Base-by-base conservation (phyloP, 2,888 invertebrate genomes). In the Ormyrus nitidulus region DNA sequence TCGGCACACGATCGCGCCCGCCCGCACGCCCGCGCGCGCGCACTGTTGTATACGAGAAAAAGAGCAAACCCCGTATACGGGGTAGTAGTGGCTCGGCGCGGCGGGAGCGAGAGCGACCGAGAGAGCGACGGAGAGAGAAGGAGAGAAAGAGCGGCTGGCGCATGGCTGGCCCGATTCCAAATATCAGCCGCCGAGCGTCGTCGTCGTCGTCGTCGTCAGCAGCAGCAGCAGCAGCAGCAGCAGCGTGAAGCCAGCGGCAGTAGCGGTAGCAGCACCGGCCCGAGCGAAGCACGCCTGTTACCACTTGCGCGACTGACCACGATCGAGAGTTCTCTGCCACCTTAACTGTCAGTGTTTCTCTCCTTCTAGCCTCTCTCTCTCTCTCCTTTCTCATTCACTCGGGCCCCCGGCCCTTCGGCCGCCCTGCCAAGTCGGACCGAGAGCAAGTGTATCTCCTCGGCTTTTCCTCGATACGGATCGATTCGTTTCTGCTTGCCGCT, bases 151-250 rank as follows among this genome's bases (percentile, higher is more conserved):
- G 11, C 51, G 34, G 74, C 85, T 87, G 86, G 89, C 89, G 90
- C 89, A 88, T 86, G 85, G 86, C 88, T 90, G 90, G 89, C 89
- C 85, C 81, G 81, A 79, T 83, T 88, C 90, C 90, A 90, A 90
- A 87, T 61, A 77, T 70, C 74, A 86, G 85, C 87, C 88, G 88
- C 87, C 87, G 5, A 44, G 61, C 61, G 19, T 6, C 51, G 19
- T 13, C 44, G 44, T 9, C 58, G 44, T 9, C 58, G 13, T 5
- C 49, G 13, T 49, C 87, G 85, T 83, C 86, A 75, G 59, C 70
- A 70, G 56, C 66, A 6, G 56, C 49, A 11, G 51, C 19, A 48
- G 71, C 65, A 54, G 68, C 65, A 74, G 49, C 74, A 72, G 71
- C 66, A 68, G 83, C 71, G 54, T 44, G 69, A 78, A 80, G 85